Conservation (phyloP, 2,113 vertebrate genomes). For the Mellivora capensis region DNA sequence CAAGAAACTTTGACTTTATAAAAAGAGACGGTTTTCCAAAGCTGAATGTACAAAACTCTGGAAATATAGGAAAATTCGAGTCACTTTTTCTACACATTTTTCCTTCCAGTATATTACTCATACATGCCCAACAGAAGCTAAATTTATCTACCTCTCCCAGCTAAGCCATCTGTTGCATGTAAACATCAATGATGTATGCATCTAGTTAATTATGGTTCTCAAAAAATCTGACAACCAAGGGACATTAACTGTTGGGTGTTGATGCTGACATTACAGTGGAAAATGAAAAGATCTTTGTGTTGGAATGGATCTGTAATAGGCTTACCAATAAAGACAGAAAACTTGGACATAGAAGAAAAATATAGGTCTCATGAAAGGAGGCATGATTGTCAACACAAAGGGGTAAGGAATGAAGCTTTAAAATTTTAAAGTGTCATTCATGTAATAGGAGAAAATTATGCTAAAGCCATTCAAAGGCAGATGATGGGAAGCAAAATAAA, state of each 20-base stretch:
- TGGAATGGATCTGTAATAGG: neutral
- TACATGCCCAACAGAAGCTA: conserved; percentile 55
- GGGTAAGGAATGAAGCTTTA: neutral
- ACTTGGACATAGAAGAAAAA: conserved; percentile 22
- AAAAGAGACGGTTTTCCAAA: conserved; percentile 41
- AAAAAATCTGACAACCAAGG: conserved; percentile 42
- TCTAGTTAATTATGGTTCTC: conserved; percentile 63
- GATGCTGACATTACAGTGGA: conserved; percentile 33
- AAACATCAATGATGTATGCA: conserved; percentile 63
- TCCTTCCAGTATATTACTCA: conserved; percentile 66
- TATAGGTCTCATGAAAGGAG: neutral
- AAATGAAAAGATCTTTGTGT: conserved; percentile 46
- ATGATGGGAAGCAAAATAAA: conserved; percentile 15
- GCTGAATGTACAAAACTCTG: conserved; percentile 30
- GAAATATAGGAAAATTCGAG: conserved; percentile 45
- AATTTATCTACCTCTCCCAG: conserved; percentile 63
- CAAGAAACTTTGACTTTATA: conserved; percentile 48
- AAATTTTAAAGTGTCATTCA: neutral
- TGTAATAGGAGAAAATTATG: conserved; percentile 11
- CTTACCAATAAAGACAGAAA: conserved; percentile 32
- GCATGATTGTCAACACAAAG: neutral
- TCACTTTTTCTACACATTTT: conserved; percentile 56
- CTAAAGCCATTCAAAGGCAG: conserved; percentile 26
- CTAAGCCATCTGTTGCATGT: conserved; percentile 72
- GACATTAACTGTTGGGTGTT: conserved; percentile 44